Conservation (phyloP, 2,797 vertebrate genomes). For the Bradypus variegatus region DNA sequence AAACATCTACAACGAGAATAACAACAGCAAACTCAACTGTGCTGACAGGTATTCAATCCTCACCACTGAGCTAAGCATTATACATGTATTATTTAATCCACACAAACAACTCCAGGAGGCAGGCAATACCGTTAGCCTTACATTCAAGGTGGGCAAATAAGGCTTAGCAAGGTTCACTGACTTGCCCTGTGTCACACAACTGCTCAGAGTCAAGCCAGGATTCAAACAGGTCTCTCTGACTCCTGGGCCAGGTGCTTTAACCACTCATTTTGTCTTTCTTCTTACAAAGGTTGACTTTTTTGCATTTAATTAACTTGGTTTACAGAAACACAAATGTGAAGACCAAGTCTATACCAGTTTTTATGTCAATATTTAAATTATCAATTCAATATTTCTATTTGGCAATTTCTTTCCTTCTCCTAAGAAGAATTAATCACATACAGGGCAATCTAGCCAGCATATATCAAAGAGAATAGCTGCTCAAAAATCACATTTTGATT, state of each 20-base stretch:
- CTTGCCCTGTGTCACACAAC: background rate
- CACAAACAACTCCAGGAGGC: no score
- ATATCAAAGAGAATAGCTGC: background rate
- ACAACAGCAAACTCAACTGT: background rate
- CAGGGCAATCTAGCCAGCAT: background rate
- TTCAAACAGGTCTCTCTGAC: background rate
- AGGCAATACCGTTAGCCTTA: background rate
- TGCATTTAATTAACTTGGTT: background rate
- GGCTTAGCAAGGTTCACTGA: rapidly evolving
- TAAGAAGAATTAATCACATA: background rate
- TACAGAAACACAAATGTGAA: background rate
- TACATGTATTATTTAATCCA: background rate
- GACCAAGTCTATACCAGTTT: background rate
- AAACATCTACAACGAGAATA: background rate
- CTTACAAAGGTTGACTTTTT: background rate
- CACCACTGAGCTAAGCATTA: background rate
- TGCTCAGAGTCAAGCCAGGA: background rate
- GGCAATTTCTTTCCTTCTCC: background rate
- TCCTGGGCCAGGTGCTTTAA: background rate
- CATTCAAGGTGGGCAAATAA: rapidly evolving
- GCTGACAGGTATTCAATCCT: background rate
- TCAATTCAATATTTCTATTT: background rate
- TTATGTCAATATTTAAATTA: background rate
- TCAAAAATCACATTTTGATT: background rate
- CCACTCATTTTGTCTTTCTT: background rate